Evolutionary conservation across 2,113 vertebrate genomes (phyloP).

Genomic region (Alexandromys fortis): DNA sequence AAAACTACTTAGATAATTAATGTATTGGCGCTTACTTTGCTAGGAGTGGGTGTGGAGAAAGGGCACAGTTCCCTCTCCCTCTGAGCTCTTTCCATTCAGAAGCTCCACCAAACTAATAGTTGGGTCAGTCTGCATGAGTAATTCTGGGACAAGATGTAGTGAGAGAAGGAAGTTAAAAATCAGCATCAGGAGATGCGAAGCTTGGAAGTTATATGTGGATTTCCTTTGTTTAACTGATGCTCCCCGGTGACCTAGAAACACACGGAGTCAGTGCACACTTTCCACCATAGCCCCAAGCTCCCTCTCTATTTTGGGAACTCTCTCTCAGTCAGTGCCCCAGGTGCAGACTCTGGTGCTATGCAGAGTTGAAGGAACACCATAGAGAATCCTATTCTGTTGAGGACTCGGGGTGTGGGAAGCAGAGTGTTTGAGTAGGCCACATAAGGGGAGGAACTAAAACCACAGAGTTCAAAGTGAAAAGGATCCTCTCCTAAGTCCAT

Average conservation of each 20-base stretch:
- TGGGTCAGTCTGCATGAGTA: neutral
- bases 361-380: neutral
- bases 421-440: neutral
- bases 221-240: constrained; percentile 54
- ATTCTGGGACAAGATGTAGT: neutral
- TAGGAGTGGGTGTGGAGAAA: neutral
- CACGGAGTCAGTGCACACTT: neutral
- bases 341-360: constrained; percentile 44
- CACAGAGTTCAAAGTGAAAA: neutral
- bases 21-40: constrained; percentile 66
- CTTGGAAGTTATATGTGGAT: neutral
- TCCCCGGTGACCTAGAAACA: constrained; percentile 56
- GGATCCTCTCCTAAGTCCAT: neutral
- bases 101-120: neutral
- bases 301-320: constrained; percentile 74
- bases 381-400: neutral
- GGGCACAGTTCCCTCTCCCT: neutral
- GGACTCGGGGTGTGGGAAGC: neutral
- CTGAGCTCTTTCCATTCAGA: neutral
- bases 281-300: constrained; percentile 44
- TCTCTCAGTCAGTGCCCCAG: constrained; percentile 34
- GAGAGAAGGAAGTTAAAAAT: neutral
- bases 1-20: constrained; percentile 72
- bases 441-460: neutral
- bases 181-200: neutral